A percentile compares a stretch with the other conserved stretches of the same genome.
Conservation (phyloP, 2,113 vertebrate species). For the Kryptolebias marmoratus region DNA sequence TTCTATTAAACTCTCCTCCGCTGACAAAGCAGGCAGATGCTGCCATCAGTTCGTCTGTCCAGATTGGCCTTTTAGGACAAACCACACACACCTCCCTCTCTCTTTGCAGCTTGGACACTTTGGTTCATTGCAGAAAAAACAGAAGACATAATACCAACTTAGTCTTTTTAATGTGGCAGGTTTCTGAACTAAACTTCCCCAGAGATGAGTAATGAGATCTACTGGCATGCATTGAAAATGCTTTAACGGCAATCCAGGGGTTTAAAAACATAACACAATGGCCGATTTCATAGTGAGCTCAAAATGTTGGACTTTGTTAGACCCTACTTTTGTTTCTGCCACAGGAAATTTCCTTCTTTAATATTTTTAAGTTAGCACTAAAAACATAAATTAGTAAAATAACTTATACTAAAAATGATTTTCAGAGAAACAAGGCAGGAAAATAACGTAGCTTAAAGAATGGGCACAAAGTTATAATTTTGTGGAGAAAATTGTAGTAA, state of each 20-base stretch:
- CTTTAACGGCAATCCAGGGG: conserved; percentile 56
- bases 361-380: not conserved
- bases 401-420: not conserved
- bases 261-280: conserved; percentile 66
- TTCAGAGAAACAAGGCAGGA: no score
- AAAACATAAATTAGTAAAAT: not conserved
- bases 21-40: conserved; percentile 88
- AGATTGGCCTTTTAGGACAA: conserved; percentile 54
- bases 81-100: conserved; percentile 60
- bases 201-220: conserved; percentile 79
- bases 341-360: conserved; percentile 27
- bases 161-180: conserved; percentile 67
- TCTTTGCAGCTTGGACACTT: conserved; percentile 46
- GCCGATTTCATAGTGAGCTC: conserved; percentile 71
- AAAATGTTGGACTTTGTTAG: conserved; percentile 43
- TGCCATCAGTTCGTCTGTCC: conserved; percentile 71
- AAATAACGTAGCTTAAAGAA: no score
- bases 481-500: no score
- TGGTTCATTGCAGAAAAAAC: conserved; percentile 50
- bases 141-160: conserved; percentile 62
- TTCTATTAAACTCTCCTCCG: conserved; percentile 79
- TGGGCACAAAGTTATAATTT: no score
- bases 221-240: conserved; percentile 71
- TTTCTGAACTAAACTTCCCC: conserved; percentile 67
- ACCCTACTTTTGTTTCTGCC: conserved; percentile 26